Evolutionary conservation across 2,888 invertebrate species (phyloP), one percentile per base, ranked within the genome.

Genomic region (Epirrhoe tristata): DNA sequence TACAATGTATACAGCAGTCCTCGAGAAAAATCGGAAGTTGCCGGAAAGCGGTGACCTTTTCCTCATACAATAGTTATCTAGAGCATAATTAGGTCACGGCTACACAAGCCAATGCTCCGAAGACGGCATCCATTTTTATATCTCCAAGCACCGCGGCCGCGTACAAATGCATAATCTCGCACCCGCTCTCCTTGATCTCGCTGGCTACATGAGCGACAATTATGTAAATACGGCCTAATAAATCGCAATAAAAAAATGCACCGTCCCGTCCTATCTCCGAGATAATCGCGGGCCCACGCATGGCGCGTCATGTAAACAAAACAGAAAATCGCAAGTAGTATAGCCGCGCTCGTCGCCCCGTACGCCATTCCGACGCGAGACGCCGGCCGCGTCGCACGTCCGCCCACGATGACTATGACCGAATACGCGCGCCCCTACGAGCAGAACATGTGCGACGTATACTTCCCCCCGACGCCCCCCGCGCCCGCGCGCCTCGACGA

Each of bases 341-440:
- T 83, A 82, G 77, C 77, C 72, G 75, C 77, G 76, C 80, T 71
- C 76, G 64, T 57, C 63, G 80, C 76, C 74, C 75, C 74, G 78
- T 78, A 72, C 77, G 78, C 77, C 86, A 84, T 83, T 83, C 83
- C 80, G 83, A 75, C 87, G 88, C 86, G 84, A 84, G 75, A 79
- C 77, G 79, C 79, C 81, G 80, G 58, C 77, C 76, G 77, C 76
- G 82, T 70, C 84, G 85, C 83, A 84, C 87, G 88, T 77, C 80
- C 79, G 76, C 71, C 31, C 5, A 82, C 74, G 76, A 92, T 93
- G 92, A 88, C 92, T 76, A 92, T 93, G 92, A 88, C 92, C 74
- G 92, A 91, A 74, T 87, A 88, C 88, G 90, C 90, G 90, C 91
- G 93, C 77, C 88, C 89, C 67, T 90, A 86, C 88, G 91, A 92